Evolutionary conservation across 2,888 invertebrate genomes (phyloP).

Genomic region (Rapana venosa): DNA sequence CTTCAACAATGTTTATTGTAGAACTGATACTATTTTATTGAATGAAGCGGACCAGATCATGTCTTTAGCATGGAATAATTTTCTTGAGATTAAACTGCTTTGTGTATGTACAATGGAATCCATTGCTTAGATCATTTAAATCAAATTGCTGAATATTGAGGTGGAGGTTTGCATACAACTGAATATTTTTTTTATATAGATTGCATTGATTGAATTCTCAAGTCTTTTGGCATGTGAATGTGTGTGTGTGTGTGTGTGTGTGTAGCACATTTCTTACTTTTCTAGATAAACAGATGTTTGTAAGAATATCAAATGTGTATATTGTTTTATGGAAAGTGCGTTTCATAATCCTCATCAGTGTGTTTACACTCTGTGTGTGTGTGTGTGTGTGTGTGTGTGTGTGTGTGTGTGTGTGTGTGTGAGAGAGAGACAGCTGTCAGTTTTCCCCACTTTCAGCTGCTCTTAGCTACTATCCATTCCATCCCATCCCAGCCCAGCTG

Average conservation of each 20-base stretch:
- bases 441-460: too few species aligned
- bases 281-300: too few species aligned
- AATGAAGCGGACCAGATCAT: too few species aligned
- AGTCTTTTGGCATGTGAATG: not conserved
- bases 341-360: not conserved
- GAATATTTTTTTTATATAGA: not conserved
- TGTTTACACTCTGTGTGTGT: not conserved
- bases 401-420: conserved; percentile 11
- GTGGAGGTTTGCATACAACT: not conserved
- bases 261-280: not conserved
- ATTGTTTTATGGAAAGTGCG: too few species aligned
- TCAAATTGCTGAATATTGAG: not conserved
- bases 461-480: too few species aligned
- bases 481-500: too few species aligned
- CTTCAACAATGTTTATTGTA: too few species aligned
- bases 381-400: conserved; percentile 13
- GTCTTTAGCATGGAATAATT: too few species aligned
- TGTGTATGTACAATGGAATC: too few species aligned
- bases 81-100: too few species aligned
- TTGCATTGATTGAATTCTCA: not conserved
- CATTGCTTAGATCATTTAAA: not conserved
- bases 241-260: not conserved
- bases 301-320: too few species aligned
- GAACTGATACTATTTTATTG: too few species aligned
- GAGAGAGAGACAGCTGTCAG: not conserved